Conservation (phyloP, 2,113 vertebrate species). For the Bambusicola thoracicus region DNA sequence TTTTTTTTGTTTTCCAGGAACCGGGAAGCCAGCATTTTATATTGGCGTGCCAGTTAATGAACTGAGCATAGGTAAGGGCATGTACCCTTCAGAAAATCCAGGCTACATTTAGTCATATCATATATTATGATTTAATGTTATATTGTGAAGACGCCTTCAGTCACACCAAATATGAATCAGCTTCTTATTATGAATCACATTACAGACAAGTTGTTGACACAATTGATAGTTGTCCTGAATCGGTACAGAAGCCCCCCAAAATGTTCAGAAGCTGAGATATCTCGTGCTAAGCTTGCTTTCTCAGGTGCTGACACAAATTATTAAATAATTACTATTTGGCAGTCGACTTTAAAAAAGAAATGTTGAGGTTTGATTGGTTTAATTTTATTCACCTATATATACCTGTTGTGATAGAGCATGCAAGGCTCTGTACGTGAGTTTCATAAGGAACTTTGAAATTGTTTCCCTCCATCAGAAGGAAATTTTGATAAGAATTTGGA, state of each 20-base stretch:
- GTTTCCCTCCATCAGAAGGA: not conserved
- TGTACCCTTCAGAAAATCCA: not conserved
- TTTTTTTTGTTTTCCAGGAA: not conserved
- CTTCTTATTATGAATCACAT: not conserved
- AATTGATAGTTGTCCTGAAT: not conserved
- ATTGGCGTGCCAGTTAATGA: not conserved
- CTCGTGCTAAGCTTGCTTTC: not conserved
- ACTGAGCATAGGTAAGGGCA: not conserved
- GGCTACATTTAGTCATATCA: rapidly evolving
- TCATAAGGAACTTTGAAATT: not conserved
- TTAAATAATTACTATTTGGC: not conserved
- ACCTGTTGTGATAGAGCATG: not conserved
- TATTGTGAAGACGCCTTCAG: not conserved
- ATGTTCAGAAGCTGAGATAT: not conserved
- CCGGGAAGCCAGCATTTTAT: not conserved
- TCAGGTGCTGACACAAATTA: not conserved
- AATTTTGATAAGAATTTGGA: not conserved
- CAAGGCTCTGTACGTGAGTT: not conserved
- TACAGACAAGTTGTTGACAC: not conserved
- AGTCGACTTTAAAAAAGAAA: not conserved
- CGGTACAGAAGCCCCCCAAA: not conserved
- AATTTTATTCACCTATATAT: not conserved
- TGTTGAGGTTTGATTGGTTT: not conserved
- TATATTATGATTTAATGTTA: not conserved
- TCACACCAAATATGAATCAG: not conserved